A percentile compares a stretch with the other conserved stretches of the same genome.
These are phyloP conservation scores for Grantiella picta DNA, from an alignment of 2,113 vertebrate species.

Conservation along the genomic window DNA sequence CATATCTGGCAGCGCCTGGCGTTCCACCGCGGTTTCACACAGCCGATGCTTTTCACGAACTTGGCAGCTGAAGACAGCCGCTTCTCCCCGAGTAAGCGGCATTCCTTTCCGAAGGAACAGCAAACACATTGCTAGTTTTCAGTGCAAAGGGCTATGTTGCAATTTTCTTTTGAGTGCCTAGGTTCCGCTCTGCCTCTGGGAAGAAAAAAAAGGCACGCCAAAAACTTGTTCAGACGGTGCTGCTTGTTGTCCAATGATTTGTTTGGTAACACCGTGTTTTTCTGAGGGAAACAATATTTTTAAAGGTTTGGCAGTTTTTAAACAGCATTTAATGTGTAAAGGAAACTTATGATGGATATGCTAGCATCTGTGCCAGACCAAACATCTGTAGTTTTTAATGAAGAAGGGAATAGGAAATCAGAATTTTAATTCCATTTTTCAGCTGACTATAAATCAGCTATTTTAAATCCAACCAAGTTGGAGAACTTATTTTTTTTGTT, in stretches of 20 bases:
- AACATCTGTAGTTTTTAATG: constrained; percentile 46
- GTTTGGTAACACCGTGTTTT: neutral
- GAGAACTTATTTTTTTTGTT: neutral
- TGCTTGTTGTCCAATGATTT: neutral
- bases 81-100: neutral
- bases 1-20: constrained; percentile 36
- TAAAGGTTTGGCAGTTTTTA: constrained; percentile 19
- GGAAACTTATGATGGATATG: neutral
- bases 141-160: neutral
- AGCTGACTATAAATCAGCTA: neutral
- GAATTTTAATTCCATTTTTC: constrained; percentile 2
- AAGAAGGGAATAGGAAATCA: neutral
- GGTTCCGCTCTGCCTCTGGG: neutral
- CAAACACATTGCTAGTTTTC: constrained; percentile 34
- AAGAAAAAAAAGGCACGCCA: neutral
- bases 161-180: neutral
- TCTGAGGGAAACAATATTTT: neutral
- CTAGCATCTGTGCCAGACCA: constrained; percentile 32
- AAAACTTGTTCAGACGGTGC: neutral
- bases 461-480: neutral
- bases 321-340: neutral
- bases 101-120: constrained; percentile 15
- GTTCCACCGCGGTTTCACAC: neutral
- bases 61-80: constrained; percentile 8
- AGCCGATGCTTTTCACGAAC: constrained; percentile 28